Evolutionary conservation across 2,888 invertebrate genomes (phyloP).

Genomic region (Lacanobia oleracea): DNA sequence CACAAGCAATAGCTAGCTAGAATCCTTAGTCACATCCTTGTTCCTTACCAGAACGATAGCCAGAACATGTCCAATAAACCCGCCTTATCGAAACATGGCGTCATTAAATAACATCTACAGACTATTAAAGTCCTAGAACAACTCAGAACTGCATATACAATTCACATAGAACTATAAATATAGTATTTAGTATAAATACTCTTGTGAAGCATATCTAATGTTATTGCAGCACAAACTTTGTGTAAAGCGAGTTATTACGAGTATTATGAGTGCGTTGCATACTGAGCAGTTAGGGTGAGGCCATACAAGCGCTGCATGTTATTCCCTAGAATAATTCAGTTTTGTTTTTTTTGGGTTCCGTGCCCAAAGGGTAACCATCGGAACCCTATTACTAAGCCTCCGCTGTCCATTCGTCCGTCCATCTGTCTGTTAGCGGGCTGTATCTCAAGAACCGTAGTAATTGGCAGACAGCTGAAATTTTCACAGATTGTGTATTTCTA

Average conservation of each 20-base stretch:
- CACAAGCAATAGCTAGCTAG: too few relatives aligned
- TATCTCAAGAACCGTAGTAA: too few relatives aligned
- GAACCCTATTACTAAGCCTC: too few relatives aligned
- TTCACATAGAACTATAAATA: conserved; percentile 4
- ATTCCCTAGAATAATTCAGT: too few relatives aligned
- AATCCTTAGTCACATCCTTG: background rate
- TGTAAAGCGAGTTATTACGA: conserved; percentile 34
- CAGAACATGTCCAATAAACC: background rate
- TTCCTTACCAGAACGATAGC: background rate
- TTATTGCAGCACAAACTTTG: conserved; percentile 43
- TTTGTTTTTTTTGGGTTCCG: too few relatives aligned
- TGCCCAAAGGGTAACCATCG: too few relatives aligned
- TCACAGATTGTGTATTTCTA: too few relatives aligned
- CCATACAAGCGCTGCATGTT: background rate
- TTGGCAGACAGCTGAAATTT: too few relatives aligned
- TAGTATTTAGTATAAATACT: conserved; percentile 14
- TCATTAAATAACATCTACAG: conserved; percentile 15
- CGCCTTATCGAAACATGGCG: conserved; percentile 2
- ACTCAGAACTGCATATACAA: conserved; percentile 27
- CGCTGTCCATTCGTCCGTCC: too few relatives aligned
- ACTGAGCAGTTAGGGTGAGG: conserved; percentile 11
- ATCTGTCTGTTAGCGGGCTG: too few relatives aligned
- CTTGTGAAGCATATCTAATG: conserved; percentile 17
- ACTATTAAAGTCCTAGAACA: background rate
- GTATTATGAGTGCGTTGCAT: conserved; percentile 27